A percentile compares a stretch with the other conserved stretches of the same genome.
Conservation (phyloP, 2,888 invertebrate genomes). For the Drosophila leonis region DNA sequence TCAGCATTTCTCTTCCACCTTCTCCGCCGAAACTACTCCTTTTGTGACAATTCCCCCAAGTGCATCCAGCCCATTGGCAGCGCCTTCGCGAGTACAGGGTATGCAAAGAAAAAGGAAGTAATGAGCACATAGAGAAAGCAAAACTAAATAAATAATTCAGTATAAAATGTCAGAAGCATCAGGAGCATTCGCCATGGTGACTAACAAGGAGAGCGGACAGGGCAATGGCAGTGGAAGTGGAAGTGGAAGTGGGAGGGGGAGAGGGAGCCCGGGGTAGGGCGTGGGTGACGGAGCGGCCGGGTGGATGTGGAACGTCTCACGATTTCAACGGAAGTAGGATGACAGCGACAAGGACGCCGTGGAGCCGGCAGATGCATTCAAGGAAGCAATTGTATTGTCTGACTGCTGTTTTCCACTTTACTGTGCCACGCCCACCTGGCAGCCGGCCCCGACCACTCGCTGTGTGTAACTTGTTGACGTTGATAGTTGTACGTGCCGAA, state of each 20-base stretch:
- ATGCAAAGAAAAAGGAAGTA: conserved; percentile 56
- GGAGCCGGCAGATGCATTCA: conserved; percentile 64
- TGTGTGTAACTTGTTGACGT: conserved; percentile 78
- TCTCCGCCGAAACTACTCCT: not conserved
- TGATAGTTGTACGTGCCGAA: conserved; percentile 81
- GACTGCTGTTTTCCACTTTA: conserved; percentile 80
- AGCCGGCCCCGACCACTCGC: not conserved
- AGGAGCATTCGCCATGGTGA: conserved; percentile 57
- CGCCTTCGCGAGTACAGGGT: conserved; percentile 14
- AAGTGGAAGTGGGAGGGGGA: too few species aligned
- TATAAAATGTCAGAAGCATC: conserved; percentile 76
- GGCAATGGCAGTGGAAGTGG: not conserved
- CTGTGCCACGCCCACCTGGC: conserved; percentile 60
- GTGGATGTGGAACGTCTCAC: conserved; percentile 30
- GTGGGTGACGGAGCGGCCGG: not conserved
- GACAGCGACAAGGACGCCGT: conserved; percentile 31
- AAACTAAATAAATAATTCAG: conserved; percentile 81
- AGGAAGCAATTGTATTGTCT: conserved; percentile 80
- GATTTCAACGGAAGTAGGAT: conserved; percentile 44
- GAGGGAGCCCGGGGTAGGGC: not conserved
- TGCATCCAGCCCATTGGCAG: not conserved
- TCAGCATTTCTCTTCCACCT: not conserved
- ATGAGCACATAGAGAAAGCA: conserved; percentile 61
- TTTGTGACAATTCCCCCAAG: not conserved
- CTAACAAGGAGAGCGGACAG: conserved; percentile 38